These are phyloP conservation scores for Drosophila suboccidentalis DNA, from an alignment of 2,888 invertebrate species.

Conservation along the genomic window DNA sequence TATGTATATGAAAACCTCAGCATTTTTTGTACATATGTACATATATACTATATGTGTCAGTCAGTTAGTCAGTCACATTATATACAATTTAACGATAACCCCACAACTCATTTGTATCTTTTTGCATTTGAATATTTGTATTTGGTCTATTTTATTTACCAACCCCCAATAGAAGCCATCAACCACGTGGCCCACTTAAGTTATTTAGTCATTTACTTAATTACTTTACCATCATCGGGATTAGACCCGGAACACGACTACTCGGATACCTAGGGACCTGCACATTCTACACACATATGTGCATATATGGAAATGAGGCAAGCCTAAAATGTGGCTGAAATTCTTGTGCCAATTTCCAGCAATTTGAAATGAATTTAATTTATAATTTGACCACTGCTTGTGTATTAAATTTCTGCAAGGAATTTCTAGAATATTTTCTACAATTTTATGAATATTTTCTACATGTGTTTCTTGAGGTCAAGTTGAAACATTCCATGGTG, in stretches of 20 bases:
- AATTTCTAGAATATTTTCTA: slow-evolving; percentile 4
- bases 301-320: not conserved
- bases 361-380: not conserved
- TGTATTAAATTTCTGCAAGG: slow-evolving; percentile 28
- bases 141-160: slow-evolving; percentile 33
- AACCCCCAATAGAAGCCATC: not conserved
- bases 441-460: not conserved
- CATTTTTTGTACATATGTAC: not conserved
- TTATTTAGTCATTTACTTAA: slow-evolving; percentile 46
- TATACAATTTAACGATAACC: slow-evolving; percentile 17
- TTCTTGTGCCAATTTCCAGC: slow-evolving; percentile 1
- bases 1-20: slow-evolving; percentile 2
- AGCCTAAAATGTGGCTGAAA: not conserved
- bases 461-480: slow-evolving; percentile 22
- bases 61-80: slow-evolving; percentile 10
- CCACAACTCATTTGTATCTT: slow-evolving; percentile 7
- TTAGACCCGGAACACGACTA: slow-evolving; percentile 1
- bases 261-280: not conserved
- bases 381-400: not conserved
- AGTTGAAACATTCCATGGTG: not conserved
- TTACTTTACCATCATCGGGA: slow-evolving; percentile 36
- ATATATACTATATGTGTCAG: slow-evolving; percentile 6
- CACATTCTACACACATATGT: not conserved
- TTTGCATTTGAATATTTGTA: slow-evolving; percentile 33
- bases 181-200: slow-evolving; percentile 9